Conservation (phyloP, 1,140 invertebrate species). For the Trichonephila clavata region DNA sequence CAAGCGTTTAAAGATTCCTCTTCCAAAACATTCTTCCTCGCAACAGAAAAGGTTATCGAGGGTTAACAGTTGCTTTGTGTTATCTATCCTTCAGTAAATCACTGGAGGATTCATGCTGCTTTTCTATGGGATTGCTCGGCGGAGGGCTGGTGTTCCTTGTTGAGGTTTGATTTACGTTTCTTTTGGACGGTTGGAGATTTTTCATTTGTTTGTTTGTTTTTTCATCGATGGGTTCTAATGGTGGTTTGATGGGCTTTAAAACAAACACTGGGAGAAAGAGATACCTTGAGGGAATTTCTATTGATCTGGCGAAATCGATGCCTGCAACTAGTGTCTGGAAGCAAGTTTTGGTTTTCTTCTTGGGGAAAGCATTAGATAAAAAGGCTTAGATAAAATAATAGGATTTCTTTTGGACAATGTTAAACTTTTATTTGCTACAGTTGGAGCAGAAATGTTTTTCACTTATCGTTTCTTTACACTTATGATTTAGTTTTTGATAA, state of each 20-base stretch:
- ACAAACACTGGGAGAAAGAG: not conserved
- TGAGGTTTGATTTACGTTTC: not conserved
- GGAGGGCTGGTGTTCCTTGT: not conserved
- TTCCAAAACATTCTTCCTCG: conserved; percentile 25
- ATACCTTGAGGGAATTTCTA: too few species aligned
- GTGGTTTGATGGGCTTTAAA: conserved; percentile 47
- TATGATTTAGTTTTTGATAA: too few species aligned
- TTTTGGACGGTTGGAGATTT: not conserved
- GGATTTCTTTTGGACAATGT: too few species aligned
- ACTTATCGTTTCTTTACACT: too few species aligned
- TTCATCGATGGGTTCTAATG: not conserved
- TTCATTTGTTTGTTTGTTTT: conserved; percentile 11
- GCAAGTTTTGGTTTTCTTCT: too few species aligned
- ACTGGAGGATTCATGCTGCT: not conserved
- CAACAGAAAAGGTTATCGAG: conserved; percentile 30
- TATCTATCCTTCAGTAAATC: conserved; percentile 57
- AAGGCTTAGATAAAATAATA: too few species aligned
- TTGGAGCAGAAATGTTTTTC: too few species aligned
- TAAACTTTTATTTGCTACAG: too few species aligned
- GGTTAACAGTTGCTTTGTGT: conserved; percentile 60
- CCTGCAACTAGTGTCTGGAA: not conserved
- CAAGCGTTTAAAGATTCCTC: conserved; percentile 3
- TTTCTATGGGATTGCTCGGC: not conserved
- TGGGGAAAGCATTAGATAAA: too few species aligned
- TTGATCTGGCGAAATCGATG: not conserved